Percentiles rank a stretch among this genome's conserved stretches.
phyloP scores from a whole-genome alignment of 2,113 vertebrate genomes.

The Oncorhynchus masou region DNA sequence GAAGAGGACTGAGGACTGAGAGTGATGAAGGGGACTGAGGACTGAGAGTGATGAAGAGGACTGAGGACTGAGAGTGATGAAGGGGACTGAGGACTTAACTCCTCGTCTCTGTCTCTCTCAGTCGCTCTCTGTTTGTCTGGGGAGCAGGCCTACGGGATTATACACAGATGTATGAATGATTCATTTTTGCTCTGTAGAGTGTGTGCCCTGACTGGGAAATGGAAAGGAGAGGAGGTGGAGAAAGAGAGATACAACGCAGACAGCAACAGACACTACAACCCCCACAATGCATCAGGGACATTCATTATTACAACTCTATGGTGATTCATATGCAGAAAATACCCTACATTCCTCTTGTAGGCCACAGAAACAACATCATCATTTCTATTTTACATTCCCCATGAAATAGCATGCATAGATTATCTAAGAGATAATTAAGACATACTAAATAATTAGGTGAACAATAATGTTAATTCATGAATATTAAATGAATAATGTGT shows the following conservation, averaged over 20 bases:
- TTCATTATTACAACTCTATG: conserved; percentile 4
- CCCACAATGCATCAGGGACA: conserved; percentile 5
- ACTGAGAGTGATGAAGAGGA: no score
- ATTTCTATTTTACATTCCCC: conserved; percentile 54
- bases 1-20: no score
- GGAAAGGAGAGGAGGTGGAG: conserved; percentile 17
- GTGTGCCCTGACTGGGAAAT: conserved; percentile 60
- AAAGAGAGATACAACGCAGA: neutral
- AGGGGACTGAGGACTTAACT: neutral
- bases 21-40: no score
- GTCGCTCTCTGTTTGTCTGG: conserved; percentile 1
- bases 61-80: no score
- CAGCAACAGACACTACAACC: neutral
- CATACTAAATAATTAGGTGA: conserved; percentile 70
- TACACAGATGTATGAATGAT: conserved; percentile 68
- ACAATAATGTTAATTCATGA: conserved; percentile 68
- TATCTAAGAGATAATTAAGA: conserved; percentile 58
- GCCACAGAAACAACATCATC: conserved; percentile 42
- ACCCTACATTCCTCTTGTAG: conserved; percentile 6
- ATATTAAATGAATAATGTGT: conserved; percentile 61
- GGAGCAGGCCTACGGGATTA: conserved; percentile 57
- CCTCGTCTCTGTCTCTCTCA: conserved; percentile 9
- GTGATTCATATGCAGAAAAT: conserved; percentile 20
- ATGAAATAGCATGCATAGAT: conserved; percentile 51
- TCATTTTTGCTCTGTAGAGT: conserved; percentile 55